Percentiles rank a stretch among this genome's conserved stretches.
Evolutionary conservation across 1,140 invertebrate genomes (phyloP).

Genomic region (Lasaia peninsularis): DNA sequence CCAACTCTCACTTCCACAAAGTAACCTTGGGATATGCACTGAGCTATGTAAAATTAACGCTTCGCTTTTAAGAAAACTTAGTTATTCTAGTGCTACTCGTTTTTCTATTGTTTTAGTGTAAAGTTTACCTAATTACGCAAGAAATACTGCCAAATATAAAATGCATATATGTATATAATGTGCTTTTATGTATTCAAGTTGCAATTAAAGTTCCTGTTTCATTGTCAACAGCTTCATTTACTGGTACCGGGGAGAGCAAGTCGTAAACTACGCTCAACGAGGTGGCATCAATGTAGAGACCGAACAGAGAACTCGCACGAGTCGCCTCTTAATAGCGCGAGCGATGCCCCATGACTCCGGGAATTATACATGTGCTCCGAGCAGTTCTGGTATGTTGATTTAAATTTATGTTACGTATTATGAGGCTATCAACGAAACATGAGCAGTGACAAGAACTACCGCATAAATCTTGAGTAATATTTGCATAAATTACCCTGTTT

Average conservation of each 20-base stretch:
- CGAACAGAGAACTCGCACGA: constrained; percentile 90
- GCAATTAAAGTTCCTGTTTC: constrained; percentile 3
- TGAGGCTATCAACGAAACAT: no score
- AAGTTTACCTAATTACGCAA: no score
- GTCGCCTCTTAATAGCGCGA: constrained; percentile 88
- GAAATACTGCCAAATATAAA: no score
- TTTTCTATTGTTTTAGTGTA: no score
- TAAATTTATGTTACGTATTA: not conserved
- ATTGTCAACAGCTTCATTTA: constrained; percentile 84
- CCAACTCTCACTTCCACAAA: no score
- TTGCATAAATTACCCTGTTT: no score
- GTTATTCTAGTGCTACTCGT: no score
- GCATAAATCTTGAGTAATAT: not conserved
- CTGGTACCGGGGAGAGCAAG: constrained; percentile 91
- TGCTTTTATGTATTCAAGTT: no score
- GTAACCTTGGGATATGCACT: no score
- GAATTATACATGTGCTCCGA: constrained; percentile 91
- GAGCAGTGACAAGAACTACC: not conserved
- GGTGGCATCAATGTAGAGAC: constrained; percentile 92
- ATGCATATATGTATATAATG: no score
- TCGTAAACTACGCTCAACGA: constrained; percentile 92
- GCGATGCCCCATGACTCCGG: constrained; percentile 88
- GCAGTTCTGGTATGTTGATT: constrained; percentile 75
- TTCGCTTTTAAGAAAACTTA: no score
- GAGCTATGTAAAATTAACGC: no score